Percentiles rank a stretch among this genome's conserved stretches.
Conservation (phyloP, 2,797 vertebrate genomes). For the Crax fasciolata region DNA sequence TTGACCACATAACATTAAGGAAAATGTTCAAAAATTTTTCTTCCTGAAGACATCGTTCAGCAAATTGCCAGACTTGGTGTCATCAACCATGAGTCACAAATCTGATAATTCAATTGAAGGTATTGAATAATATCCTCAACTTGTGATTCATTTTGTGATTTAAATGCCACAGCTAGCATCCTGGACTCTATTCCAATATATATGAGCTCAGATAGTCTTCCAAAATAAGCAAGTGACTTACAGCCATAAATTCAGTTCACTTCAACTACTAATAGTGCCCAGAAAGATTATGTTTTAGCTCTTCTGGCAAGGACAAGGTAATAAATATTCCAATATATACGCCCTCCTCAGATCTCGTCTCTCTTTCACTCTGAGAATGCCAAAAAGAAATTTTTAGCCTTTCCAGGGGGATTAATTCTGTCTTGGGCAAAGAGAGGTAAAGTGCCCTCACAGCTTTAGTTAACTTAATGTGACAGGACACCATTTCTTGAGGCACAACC, state of each 20-base stretch:
- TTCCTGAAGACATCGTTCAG: conserved; percentile 13
- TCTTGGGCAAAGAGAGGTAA: not conserved
- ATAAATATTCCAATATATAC: not conserved
- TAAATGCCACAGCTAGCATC: conserved; percentile 20
- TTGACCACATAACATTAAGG: not conserved
- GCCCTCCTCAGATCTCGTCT: not conserved
- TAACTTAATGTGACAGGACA: not conserved
- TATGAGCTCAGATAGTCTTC: conserved; percentile 36
- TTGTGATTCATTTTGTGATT: conserved; percentile 42
- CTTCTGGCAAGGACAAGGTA: not conserved
- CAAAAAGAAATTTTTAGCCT: not conserved
- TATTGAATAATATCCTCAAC: conserved; percentile 48
- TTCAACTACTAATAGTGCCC: conserved; percentile 14
- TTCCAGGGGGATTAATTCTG: not conserved
- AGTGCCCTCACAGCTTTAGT: not conserved
- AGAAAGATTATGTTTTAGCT: conserved; percentile 11
- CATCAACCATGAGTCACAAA: conserved; percentile 46
- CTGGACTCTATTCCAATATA: conserved; percentile 10
- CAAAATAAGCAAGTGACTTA: conserved; percentile 54
- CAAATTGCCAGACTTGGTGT: not conserved
- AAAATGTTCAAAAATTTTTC: not conserved
- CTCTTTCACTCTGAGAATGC: not conserved
- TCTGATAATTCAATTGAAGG: conserved; percentile 40
- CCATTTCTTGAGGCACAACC: not conserved
- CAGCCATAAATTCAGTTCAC: conserved; percentile 40